Conservation (phyloP, 2,113 vertebrate genomes). For the Pholis gunnellus region DNA sequence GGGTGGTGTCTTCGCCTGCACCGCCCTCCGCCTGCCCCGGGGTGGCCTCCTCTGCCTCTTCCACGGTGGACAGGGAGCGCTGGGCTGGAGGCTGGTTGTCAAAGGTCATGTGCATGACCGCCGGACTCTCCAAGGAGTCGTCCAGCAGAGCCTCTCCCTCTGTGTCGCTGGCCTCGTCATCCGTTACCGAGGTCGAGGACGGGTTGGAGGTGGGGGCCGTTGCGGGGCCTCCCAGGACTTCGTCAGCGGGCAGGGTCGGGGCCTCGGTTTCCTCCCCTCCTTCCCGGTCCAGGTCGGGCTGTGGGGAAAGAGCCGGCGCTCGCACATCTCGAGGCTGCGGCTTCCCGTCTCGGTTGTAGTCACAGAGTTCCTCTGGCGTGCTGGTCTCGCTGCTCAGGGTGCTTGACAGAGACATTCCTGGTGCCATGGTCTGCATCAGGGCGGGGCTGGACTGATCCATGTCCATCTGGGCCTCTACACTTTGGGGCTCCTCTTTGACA, state of each 20-base stretch:
- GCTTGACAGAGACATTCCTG: conserved; percentile 78
- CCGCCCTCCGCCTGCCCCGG: conserved; percentile 16
- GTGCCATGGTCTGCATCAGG: conserved; percentile 25
- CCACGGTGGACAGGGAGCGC: conserved; percentile 70
- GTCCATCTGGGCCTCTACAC: conserved; percentile 19
- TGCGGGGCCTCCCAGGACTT: conserved; percentile 72
- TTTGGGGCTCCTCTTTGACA: conserved; percentile 11
- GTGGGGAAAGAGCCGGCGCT: conserved; percentile 33
- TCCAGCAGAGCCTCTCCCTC: conserved; percentile 83
- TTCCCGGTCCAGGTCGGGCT: conserved; percentile 61
- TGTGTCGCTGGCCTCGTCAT: conserved; percentile 83
- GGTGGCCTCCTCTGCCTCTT: conserved; percentile 73
- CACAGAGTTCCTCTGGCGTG: conserved; percentile 84
- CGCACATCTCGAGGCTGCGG: conserved; percentile 52
- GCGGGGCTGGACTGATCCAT: conserved; percentile 9
- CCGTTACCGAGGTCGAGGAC: conserved; percentile 80
- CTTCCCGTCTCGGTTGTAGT: conserved; percentile 74
- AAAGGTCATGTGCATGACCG: conserved; percentile 28
- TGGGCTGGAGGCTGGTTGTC: conserved; percentile 55
- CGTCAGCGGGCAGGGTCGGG: conserved; percentile 79
- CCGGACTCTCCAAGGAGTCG: conserved; percentile 44
- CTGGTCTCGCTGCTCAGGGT: conserved; percentile 85
- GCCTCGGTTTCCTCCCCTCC: conserved; percentile 76
- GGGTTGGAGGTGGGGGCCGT: conserved; percentile 75
- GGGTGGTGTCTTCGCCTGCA: conserved; percentile 71